A percentile compares a stretch with the other conserved stretches of the same genome.
These are phyloP conservation scores for Orthosia gothica DNA, from an alignment of 2,888 invertebrate genomes.

Conservation along the genomic window DNA sequence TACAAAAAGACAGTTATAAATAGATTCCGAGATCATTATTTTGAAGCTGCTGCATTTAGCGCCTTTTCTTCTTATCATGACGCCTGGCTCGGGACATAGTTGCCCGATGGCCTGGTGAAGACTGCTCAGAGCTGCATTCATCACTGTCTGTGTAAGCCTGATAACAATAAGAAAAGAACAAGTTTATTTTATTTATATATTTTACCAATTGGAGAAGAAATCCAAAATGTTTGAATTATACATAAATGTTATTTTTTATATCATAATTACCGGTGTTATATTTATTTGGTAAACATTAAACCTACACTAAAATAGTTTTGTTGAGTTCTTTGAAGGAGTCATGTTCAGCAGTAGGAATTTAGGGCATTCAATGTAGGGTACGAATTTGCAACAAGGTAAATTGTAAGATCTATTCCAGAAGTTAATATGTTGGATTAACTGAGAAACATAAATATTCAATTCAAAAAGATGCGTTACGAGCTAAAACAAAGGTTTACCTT, in stretches of 20 bases:
- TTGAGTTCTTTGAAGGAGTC: neutral
- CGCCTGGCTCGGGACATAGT: conserved; percentile 93
- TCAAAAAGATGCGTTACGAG: neutral
- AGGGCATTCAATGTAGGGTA: neutral
- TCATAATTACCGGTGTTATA: too few species aligned
- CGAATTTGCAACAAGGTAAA: neutral
- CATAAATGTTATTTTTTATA: neutral
- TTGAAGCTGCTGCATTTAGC: conserved; percentile 79
- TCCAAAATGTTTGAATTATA: neutral
- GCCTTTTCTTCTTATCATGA: conserved; percentile 94
- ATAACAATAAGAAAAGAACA: conserved; percentile 51
- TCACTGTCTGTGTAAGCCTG: conserved; percentile 93
- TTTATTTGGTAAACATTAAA: neutral
- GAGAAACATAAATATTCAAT: conserved; percentile 22
- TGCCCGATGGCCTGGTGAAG: conserved; percentile 94
- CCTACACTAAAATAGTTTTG: neutral
- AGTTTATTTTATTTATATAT: neutral
- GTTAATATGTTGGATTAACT: neutral
- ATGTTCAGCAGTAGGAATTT: neutral
- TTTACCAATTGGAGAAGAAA: neutral
- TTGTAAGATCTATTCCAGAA: neutral
- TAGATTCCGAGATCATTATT: conserved; percentile 7
- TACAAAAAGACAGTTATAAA: conserved; percentile 16
- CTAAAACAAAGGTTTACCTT: conserved; percentile 82
- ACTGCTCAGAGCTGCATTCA: conserved; percentile 94